Percentiles rank a stretch among this genome's conserved stretches.
Conservation (phyloP, 2,113 vertebrate species). For the Epinephelus lanceolatus region DNA sequence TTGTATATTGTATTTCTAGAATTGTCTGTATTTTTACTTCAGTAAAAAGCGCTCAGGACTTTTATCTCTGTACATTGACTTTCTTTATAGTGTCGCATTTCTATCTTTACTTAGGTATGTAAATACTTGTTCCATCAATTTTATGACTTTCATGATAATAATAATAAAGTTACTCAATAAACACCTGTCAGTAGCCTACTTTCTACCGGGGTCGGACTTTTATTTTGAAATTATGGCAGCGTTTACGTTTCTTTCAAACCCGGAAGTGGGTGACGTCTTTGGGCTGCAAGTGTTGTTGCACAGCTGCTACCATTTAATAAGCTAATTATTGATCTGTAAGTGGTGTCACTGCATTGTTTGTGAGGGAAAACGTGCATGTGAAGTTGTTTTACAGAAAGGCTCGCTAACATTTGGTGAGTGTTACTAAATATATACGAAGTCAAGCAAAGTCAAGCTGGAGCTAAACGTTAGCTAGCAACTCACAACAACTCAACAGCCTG, state of each 20-base stretch:
- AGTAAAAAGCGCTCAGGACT: neutral
- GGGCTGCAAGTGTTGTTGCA: neutral
- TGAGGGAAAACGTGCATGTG: slow-evolving; percentile 6
- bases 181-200: too few species aligned
- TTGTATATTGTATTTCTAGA: neutral
- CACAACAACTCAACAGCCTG: neutral
- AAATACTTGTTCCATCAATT: neutral
- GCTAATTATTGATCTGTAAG: neutral
- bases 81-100: neutral
- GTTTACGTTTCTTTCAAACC: slow-evolving; percentile 13
- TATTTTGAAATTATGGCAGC: slow-evolving; percentile 51
- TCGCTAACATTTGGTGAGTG: slow-evolving; percentile 37
- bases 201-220: neutral
- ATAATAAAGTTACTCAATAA: neutral
- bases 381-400: neutral
- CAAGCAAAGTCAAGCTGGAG: neutral
- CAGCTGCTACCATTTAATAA: fast-evolving
- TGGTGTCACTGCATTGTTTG: neutral
- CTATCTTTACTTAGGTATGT: too few species aligned
- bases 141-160: neutral
- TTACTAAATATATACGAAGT: neutral
- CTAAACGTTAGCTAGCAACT: slow-evolving; percentile 4
- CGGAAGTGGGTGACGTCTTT: slow-evolving; percentile 54
- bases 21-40: too few species aligned
- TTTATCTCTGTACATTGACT: neutral